These are phyloP conservation scores for Hydrophis major DNA, from an alignment of 2,797 vertebrate genomes.

Conservation along the genomic window DNA sequence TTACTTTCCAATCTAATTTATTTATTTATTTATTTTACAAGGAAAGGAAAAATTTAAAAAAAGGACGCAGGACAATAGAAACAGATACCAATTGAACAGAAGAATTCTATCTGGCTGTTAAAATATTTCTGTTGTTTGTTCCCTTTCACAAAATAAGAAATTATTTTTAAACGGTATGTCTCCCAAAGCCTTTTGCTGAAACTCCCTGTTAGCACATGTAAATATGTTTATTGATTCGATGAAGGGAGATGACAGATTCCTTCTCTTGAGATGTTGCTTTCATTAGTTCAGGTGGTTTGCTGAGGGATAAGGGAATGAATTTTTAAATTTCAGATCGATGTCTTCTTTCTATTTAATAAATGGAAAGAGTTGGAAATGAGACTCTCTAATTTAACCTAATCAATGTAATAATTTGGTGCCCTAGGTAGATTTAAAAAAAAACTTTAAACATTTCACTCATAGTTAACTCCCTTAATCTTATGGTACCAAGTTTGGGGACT, in stretches of 20 bases:
- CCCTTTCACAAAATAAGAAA: background rate
- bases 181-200: background rate
- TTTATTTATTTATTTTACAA: background rate
- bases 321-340: slow-evolving; percentile 13
- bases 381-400: background rate
- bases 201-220: background rate
- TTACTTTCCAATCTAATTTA: background rate
- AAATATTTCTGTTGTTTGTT: background rate
- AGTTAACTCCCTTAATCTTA: background rate
- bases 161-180: background rate
- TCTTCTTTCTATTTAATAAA: slow-evolving; percentile 18
- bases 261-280: slow-evolving; percentile 25
- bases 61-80: background rate
- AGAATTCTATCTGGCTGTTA: background rate
- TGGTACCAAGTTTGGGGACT: background rate
- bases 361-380: background rate
- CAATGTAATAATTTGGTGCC: background rate
- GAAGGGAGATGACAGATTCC: slow-evolving; percentile 5
- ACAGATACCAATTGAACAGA: background rate
- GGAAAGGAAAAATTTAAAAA: background rate
- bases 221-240: slow-evolving; percentile 30
- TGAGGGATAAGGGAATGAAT: slow-evolving; percentile 1
- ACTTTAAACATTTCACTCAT: background rate
- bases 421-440: background rate
- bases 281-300: slow-evolving; percentile 21